phyloP scores from a whole-genome alignment of 1,140 invertebrate genomes.

The Argopecten irradians region DNA sequence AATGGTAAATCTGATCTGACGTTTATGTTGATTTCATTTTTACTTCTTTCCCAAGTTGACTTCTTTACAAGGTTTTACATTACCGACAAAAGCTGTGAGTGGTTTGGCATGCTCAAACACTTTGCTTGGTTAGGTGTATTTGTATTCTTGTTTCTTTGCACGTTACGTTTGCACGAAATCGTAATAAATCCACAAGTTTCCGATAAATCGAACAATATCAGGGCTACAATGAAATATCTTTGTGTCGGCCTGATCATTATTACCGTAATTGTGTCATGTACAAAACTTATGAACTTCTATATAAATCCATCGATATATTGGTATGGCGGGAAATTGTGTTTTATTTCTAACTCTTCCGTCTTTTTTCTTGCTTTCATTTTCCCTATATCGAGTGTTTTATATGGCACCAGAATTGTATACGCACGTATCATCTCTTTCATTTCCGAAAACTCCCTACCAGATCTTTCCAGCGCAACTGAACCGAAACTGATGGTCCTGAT shows the following conservation, averaged over 20 bases:
- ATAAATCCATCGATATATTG: neutral
- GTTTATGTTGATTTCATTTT: neutral
- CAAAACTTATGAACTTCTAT: neutral
- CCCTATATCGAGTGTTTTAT: neutral
- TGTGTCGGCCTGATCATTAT: neutral
- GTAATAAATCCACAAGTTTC: neutral
- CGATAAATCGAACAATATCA: neutral
- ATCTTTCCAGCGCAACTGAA: neutral
- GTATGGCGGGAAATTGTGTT: neutral
- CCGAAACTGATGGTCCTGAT: neutral
- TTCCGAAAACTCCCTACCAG: neutral
- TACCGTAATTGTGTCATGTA: neutral
- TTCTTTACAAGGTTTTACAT: neutral
- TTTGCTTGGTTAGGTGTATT: neutral
- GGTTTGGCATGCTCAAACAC: neutral
- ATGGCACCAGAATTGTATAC: neutral
- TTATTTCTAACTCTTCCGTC: neutral
- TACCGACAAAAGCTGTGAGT: neutral
- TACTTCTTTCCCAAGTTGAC: neutral
- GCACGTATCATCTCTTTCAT: neutral
- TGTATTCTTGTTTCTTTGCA: neutral
- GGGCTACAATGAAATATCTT: neutral
- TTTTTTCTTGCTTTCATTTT: neutral
- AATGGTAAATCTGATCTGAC: neutral
- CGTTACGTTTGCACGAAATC: neutral